Evolutionary conservation across 2,113 vertebrate species (phyloP).

Genomic region (Muntiacus reevesi): DNA sequence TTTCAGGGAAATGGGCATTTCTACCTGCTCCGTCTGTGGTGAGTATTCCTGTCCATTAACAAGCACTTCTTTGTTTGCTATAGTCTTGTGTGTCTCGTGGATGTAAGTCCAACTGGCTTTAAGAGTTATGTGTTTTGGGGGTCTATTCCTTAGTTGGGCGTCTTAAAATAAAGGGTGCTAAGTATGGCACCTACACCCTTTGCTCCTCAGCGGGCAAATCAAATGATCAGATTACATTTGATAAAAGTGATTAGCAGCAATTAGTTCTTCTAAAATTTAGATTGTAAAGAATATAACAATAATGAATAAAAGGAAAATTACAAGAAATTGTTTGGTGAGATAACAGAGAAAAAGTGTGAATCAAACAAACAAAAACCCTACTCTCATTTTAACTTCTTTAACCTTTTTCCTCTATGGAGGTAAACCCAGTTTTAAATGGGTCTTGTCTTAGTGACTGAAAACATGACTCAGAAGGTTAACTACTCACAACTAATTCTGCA

Average conservation of each 20-base stretch:
- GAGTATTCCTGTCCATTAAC: background rate
- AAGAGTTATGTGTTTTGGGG: background rate
- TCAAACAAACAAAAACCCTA: background rate
- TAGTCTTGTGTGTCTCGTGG: background rate
- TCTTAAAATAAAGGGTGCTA: background rate
- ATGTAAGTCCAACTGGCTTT: background rate
- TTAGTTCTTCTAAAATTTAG: background rate
- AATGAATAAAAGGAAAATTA: background rate
- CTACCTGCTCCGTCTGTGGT: background rate
- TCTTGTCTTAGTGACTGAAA: background rate
- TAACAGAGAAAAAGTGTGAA: background rate
- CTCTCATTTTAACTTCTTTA: background rate
- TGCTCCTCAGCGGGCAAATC: background rate
- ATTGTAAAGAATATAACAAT: background rate
- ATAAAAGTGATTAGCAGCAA: background rate
- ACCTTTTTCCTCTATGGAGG: conserved; percentile 3
- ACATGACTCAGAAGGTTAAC: conserved; percentile 2
- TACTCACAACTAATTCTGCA: conserved; percentile 27
- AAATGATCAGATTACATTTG: background rate
- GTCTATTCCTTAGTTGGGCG: background rate
- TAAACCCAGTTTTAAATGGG: conserved; percentile 15
- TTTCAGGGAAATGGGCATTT: background rate
- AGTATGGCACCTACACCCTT: background rate
- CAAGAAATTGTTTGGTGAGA: conserved; percentile 23
- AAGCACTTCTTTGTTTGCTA: background rate